Conservation (phyloP, 2,888 invertebrate genomes). For the Scaptodrosophila latifasciaeformis region DNA sequence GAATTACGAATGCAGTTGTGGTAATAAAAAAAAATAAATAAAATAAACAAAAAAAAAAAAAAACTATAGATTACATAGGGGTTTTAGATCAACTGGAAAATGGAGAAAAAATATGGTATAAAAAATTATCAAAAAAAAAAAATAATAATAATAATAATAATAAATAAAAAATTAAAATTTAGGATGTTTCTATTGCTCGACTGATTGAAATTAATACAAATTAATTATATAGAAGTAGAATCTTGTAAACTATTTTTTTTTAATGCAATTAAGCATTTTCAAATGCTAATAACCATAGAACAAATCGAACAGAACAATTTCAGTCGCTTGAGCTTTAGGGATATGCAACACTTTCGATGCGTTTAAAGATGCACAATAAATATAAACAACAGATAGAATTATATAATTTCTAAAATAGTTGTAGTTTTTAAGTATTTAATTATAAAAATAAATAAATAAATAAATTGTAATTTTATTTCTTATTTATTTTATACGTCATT, state of each 20-base stretch:
- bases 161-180: slow-evolving; percentile 39
- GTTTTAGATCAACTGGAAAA: slow-evolving; percentile 54
- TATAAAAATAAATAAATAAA: slow-evolving; percentile 67
- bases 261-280: no score
- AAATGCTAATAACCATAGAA: no score
- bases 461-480: slow-evolving; percentile 66
- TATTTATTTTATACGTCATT: slow-evolving; percentile 65
- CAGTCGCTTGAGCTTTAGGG: slow-evolving; percentile 73
- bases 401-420: slow-evolving; percentile 67
- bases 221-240: slow-evolving; percentile 38
- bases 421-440: slow-evolving; percentile 67
- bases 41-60: no score
- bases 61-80: slow-evolving; percentile 43
- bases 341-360: slow-evolving; percentile 37
- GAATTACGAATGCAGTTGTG: slow-evolving; percentile 43
- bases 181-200: slow-evolving; percentile 72
- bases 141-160: neutral
- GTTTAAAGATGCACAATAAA: slow-evolving; percentile 43
- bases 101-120: slow-evolving; percentile 34
- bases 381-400: slow-evolving; percentile 67
- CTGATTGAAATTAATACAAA: slow-evolving; percentile 68
- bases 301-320: slow-evolving; percentile 53
- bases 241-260: slow-evolving; percentile 55
- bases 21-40: slow-evolving; percentile 23
- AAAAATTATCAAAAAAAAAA: neutral